Evolutionary conservation across 2,797 vertebrate genomes (phyloP).

Genomic region (Ctenopoma kingsleyae): DNA sequence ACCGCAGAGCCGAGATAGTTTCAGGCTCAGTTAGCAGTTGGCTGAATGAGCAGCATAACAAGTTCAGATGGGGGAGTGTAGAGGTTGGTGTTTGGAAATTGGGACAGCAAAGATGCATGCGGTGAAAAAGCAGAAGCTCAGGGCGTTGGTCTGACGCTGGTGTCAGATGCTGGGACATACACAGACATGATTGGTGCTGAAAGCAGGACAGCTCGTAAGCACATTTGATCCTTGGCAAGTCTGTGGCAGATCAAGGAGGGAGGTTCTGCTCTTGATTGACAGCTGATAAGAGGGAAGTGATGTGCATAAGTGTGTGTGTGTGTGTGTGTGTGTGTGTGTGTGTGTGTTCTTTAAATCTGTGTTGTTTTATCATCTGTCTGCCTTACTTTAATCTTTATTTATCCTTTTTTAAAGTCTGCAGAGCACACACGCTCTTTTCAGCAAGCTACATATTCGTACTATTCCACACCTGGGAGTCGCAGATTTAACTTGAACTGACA

Average conservation of each 20-base stretch:
- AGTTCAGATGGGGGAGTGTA: conserved; percentile 21
- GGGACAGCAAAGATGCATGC: conserved; percentile 4
- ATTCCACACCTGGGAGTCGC: conserved; percentile 14
- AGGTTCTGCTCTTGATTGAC: neutral
- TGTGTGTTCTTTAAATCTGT: neutral
- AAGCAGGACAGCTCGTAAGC: conserved; percentile 45
- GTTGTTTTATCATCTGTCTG: conserved; percentile 1
- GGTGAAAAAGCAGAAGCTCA: conserved; percentile 30
- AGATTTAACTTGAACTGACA: conserved; percentile 21
- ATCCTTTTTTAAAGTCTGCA: conserved; percentile 3
- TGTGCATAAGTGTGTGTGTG: neutral
- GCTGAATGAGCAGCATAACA: conserved; percentile 35
- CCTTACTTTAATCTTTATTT: conserved; percentile 4
- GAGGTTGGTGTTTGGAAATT: neutral
- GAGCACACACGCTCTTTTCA: neutral
- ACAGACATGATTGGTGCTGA: conserved; percentile 46
- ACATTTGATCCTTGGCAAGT: conserved; percentile 42
- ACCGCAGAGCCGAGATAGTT: conserved; percentile 43
- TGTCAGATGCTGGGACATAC: conserved; percentile 52
- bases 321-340: conserved; percentile 1
- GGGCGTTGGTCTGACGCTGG: conserved; percentile 20
- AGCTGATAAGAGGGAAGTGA: conserved; percentile 28
- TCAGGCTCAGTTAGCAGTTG: conserved; percentile 46
- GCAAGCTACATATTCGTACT: conserved; percentile 16
- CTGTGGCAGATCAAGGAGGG: conserved; percentile 13